A percentile compares a stretch with the other conserved stretches of the same genome.
phyloP scores from a whole-genome alignment of 2,113 vertebrate genomes.

The Aleadryas rufinucha region DNA sequence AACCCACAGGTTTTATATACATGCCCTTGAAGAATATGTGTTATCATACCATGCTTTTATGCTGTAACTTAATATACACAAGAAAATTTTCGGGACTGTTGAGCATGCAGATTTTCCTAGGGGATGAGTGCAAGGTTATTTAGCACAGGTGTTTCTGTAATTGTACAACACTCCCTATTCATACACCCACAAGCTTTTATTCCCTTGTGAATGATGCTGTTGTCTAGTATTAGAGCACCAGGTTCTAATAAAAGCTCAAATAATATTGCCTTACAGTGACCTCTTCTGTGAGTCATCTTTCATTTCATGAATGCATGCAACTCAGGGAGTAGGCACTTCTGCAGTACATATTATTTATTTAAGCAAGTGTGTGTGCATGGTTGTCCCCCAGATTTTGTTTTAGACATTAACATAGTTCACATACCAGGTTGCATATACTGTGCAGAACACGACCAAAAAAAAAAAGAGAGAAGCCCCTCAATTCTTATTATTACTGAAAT shows the following conservation, averaged over 20 bases:
- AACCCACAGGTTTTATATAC: background rate
- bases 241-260: slow-evolving; percentile 8
- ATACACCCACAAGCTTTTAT: slow-evolving; percentile 19
- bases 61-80: background rate
- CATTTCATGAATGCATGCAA: background rate
- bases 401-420: background rate
- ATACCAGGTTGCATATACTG: background rate
- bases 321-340: background rate
- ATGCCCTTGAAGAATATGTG: background rate
- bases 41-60: background rate
- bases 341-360: background rate
- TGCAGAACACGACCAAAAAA: background rate
- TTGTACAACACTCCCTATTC: slow-evolving; percentile 9
- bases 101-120: slow-evolving; percentile 42
- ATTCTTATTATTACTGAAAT: background rate
- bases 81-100: background rate
- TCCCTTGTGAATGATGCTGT: slow-evolving; percentile 8
- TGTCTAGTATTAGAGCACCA: background rate
- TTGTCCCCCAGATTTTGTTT: background rate
- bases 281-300: background rate
- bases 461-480: background rate
- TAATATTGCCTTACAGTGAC: slow-evolving; percentile 14
- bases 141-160: slow-evolving; percentile 48
- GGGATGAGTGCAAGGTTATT: slow-evolving; percentile 35
- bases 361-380: background rate